Base-by-base conservation (phyloP, 1,140 invertebrate genomes). In the Babylonia areolata region DNA sequence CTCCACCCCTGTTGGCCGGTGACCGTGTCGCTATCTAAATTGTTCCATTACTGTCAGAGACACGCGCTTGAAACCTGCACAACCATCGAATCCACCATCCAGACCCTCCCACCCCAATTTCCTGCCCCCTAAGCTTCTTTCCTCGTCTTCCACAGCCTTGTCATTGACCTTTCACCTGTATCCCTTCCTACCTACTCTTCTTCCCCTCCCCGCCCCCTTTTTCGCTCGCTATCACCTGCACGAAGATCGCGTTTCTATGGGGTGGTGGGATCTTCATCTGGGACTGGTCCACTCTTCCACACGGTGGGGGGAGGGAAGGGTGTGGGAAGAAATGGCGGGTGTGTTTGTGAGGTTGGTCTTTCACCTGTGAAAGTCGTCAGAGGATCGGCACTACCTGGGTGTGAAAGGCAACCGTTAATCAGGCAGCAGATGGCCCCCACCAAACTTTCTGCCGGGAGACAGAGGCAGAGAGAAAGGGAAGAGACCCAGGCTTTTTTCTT, bases 21-120 rank as follows among this genome's bases (percentile, higher is more conserved):
- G 6, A 5, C 46, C 58, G 12, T n/a, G 37, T 20, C 23, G 33
- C 46, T 51, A 80, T 80, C 78, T 54, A 58, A 80, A 80, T 33
- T n/a, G 46, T 31, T 28, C 42, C 78, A 80, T 80, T 80, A 80
- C 78, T 54, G 28, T 17, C 46, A 23, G n/a, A 54, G 78, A 58
- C 78, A 80, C 42, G 37, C 23, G 75, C 12, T n/a, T 77, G 75
- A 77, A 40, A 77, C 71, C 37, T 77, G 37, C 75, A 15, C 2
- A 28, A 80, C 46, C 23, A 33, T 58, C 40, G 23, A 28, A 6
- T 28, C 39, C 39, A 28, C 77, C 39, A 12, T 28, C 40, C 42
- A 5, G 12, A 64, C 58, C 58, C 58, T 64, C 58, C 28, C 58
- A 0, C 58, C 28, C 20, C 58, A 12, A 64, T 51, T 20, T n/a